phyloP scores from a whole-genome alignment of 2,797 vertebrate genomes.

The Hypotaenidia philippensis region DNA sequence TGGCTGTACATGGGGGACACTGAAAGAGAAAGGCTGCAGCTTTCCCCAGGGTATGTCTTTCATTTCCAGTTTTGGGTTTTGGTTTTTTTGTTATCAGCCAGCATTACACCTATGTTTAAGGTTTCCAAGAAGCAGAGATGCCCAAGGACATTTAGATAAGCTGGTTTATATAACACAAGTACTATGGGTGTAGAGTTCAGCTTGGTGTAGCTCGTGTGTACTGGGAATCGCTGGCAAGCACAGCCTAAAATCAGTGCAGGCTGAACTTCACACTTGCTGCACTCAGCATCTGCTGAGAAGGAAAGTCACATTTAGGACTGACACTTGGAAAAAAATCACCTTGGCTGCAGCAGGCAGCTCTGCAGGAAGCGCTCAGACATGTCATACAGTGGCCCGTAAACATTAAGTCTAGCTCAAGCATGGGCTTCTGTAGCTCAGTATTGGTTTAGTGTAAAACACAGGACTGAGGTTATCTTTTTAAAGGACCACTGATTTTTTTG shows the following conservation, averaged over 20 bases:
- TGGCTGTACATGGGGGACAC: background rate
- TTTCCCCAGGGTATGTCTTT: background rate
- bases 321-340: background rate
- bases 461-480: background rate
- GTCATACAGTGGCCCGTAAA: accelerated
- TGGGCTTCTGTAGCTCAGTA: background rate
- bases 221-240: background rate
- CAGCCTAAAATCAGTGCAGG: background rate
- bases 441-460: background rate
- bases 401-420: background rate
- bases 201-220: background rate
- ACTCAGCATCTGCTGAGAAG: background rate
- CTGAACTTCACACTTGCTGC: background rate
- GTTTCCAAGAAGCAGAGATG: background rate
- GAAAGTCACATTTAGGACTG: background rate
- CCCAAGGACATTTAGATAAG: background rate
- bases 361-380: background rate
- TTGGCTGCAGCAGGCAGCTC: background rate
- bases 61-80: background rate
- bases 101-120: background rate
- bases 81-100: background rate
- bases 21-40: background rate
- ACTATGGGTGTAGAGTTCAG: background rate
- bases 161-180: background rate
- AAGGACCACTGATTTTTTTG: background rate